Evolutionary conservation across 1,140 invertebrate genomes (phyloP), one percentile per base, ranked within the genome.

Genomic region (Drosophila rhopaloa): DNA sequence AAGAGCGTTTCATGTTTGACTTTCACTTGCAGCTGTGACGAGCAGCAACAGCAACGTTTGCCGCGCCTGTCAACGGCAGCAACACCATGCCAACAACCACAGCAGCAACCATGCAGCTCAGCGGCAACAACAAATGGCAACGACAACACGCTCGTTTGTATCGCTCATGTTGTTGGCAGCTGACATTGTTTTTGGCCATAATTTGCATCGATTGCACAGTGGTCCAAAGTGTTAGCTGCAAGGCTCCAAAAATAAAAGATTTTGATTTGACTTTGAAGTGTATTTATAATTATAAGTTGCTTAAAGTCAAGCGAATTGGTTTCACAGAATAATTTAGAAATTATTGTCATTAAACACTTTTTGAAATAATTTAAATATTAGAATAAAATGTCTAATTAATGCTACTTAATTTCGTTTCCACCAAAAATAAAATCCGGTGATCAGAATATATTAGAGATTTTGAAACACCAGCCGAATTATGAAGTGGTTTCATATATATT

Each of bases 11-110:
- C 76, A 74, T 88, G 72, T 88, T 88, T 83, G 83, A 88, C 83
- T 88, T 88, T 88, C 84, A 88, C 84, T 88, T 77, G 84, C 84
- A 88, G 76, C 76, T 86, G 75, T 82, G 83, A 82, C 73, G 79
- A 68, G 79, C 58, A 67, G 56, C 75, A 71, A 41, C 63, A 67
- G 56, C 75, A 71, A 41, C 63, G 43, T 16, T 67, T 16, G 63
- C 44, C 67, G 79, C 74, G 62, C 62, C 79, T 86, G 75, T 78
- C 75, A 86, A 41, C 78, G 74, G 55, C 78, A 84, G 59, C 65
- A 59, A 59, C 46, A 60, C 80, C 40, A 47, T 61, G 41, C 78
- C 43, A 60, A 37, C 55, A 76, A 38, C 56, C 54, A 35, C 48
- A 60, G 46, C 60, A 66, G 54, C 51, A 57, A 8, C 59, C 55